Evolutionary conservation across 2,113 vertebrate genomes (phyloP).

Genomic region (Crotalus horridus): DNA sequence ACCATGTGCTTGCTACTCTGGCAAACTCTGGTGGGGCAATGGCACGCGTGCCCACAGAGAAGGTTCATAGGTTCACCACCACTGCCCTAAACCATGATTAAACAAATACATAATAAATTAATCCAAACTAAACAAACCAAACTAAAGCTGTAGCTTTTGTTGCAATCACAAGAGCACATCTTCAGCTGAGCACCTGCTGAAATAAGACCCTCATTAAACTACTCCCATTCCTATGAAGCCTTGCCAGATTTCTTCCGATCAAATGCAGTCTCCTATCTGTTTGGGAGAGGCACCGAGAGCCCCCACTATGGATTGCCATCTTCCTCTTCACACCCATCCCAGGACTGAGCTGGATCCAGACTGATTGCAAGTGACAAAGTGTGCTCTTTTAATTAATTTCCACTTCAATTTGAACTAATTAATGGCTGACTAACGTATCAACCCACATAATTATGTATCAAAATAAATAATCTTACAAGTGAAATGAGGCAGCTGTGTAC

Average conservation of each 20-base stretch:
- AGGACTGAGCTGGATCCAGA: background rate
- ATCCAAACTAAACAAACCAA: background rate
- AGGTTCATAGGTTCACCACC: too few species aligned
- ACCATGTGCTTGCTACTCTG: too few species aligned
- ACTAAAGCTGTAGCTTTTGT: background rate
- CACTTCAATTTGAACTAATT: background rate
- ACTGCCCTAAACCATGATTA: background rate
- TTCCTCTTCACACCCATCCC: background rate
- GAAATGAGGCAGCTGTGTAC: background rate
- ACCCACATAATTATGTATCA: background rate
- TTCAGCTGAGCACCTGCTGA: background rate
- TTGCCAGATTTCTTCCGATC: background rate
- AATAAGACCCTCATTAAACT: background rate
- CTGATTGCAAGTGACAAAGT: background rate
- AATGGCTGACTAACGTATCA: background rate
- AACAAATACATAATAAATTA: background rate
- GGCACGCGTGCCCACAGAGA: too few species aligned
- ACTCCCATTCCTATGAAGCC: background rate
- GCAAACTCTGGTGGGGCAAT: too few species aligned
- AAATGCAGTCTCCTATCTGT: background rate
- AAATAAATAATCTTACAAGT: background rate
- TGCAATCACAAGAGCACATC: background rate
- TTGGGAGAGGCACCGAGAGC: background rate
- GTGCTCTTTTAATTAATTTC: background rate
- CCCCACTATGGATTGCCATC: background rate